Percentiles rank a stretch among this genome's conserved stretches.
phyloP scores from a whole-genome alignment of 35 echinoderm and acorn worm genomes.

The Heliocidaris erythrogramma region DNA sequence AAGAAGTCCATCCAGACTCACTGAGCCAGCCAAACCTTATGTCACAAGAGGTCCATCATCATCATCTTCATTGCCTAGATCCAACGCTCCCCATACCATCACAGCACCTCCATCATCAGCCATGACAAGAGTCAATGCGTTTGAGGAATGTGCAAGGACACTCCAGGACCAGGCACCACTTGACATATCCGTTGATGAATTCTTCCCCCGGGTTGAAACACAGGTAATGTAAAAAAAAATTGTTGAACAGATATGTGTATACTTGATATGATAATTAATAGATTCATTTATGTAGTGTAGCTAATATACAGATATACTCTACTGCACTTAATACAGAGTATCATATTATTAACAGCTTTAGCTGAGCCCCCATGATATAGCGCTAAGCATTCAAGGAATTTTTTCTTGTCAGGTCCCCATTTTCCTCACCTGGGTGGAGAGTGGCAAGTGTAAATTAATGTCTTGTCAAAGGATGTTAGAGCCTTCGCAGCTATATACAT shows the following conservation, averaged over 20 bases:
- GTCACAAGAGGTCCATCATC: neutral
- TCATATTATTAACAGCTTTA: neutral
- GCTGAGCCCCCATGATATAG: neutral
- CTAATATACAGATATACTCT: neutral
- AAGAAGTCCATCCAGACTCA: neutral
- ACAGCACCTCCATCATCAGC: neutral
- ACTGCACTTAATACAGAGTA: no score
- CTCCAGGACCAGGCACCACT: neutral
- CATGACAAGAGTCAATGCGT: neutral
- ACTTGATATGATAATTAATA: neutral
- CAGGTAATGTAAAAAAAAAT: neutral
- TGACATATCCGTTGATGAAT: neutral
- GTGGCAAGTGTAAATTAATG: no score
- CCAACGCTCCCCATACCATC: neutral
- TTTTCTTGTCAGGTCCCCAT: neutral
- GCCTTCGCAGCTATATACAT: no score
- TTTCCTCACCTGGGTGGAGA: no score
- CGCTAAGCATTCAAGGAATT: neutral
- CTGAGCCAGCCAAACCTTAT: neutral
- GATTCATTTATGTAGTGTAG: neutral
- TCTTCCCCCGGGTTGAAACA: constrained; percentile 15
- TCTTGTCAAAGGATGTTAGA: no score
- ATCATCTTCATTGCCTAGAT: neutral
- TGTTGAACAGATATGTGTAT: neutral
- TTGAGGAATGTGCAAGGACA: constrained; percentile 6